Percentiles rank a stretch among this genome's conserved stretches.
phyloP scores from a whole-genome alignment of 1,140 invertebrate species.

The Musca vetustissima region DNA sequence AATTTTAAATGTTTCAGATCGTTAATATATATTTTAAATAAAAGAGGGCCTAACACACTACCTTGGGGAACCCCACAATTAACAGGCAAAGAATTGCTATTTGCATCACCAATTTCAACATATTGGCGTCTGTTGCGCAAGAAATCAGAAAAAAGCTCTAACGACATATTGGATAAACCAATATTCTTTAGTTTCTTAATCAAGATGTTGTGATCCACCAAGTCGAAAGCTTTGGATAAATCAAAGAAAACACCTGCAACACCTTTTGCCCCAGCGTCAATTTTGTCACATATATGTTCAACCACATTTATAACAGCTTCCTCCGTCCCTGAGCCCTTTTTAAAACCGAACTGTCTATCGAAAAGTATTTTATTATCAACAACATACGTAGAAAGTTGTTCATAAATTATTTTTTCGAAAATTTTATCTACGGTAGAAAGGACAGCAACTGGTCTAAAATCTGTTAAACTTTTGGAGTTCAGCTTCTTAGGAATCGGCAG shows the following conservation, averaged over 20 bases:
- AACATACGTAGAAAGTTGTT: neutral
- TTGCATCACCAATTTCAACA: no score
- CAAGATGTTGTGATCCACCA: neutral
- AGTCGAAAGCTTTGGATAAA: neutral
- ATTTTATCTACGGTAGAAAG: neutral
- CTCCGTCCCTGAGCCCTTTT: neutral
- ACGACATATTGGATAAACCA: neutral
- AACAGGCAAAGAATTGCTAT: no score
- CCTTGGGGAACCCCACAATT: no score
- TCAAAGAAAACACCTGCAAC: neutral
- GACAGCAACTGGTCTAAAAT: neutral
- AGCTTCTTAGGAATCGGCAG: neutral
- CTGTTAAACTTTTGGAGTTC: neutral
- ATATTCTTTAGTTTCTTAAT: neutral
- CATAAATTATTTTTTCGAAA: no score
- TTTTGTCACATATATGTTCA: neutral
- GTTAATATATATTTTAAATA: no score
- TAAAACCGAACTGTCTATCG: neutral
- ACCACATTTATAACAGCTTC: conserved; percentile 4
- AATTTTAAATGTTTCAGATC: no score
- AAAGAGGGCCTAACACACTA: no score
- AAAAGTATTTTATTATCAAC: neutral
- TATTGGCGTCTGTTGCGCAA: no score
- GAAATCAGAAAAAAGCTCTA: no score
- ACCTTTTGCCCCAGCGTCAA: neutral